Percentiles rank a stretch among this genome's conserved stretches.
These are phyloP conservation scores for Cheilosia vernalis DNA, from an alignment of 2,888 invertebrate species.

Conservation along the genomic window DNA sequence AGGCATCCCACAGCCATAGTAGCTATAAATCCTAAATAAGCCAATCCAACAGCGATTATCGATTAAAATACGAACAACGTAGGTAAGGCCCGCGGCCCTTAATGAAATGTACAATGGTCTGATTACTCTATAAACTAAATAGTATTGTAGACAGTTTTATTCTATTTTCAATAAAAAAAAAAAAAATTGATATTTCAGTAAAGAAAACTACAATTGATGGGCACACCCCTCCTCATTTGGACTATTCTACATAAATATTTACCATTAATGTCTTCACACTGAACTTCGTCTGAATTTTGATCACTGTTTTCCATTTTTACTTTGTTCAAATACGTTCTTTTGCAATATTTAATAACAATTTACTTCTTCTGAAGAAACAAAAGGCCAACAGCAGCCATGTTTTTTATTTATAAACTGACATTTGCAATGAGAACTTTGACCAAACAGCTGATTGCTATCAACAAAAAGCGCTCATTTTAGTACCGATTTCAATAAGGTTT, in stretches of 20 bases:
- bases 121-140: too few relatives aligned
- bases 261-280: constrained; percentile 59
- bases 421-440: constrained; percentile 24
- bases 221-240: not conserved
- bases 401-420: constrained; percentile 58
- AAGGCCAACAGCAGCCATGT: constrained; percentile 57
- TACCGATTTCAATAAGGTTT: not conserved
- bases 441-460: constrained; percentile 19
- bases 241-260: not conserved
- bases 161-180: not conserved
- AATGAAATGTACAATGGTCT: too few relatives aligned
- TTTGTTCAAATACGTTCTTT: constrained; percentile 7
- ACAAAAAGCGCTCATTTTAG: constrained; percentile 1
- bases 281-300: constrained; percentile 46
- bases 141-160: not conserved
- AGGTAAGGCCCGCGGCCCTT: too few relatives aligned
- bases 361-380: constrained; percentile 27
- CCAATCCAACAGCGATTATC: too few relatives aligned
- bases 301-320: constrained; percentile 58
- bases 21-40: too few relatives aligned
- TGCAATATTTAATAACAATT: constrained; percentile 19
- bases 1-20: too few relatives aligned
- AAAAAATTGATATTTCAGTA: not conserved
- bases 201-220: not conserved
- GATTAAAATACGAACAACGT: too few relatives aligned